These are phyloP conservation scores for Scaptodrosophila lebanonensis DNA, from an alignment of 1,140 invertebrate genomes.

Conservation along the genomic window DNA sequence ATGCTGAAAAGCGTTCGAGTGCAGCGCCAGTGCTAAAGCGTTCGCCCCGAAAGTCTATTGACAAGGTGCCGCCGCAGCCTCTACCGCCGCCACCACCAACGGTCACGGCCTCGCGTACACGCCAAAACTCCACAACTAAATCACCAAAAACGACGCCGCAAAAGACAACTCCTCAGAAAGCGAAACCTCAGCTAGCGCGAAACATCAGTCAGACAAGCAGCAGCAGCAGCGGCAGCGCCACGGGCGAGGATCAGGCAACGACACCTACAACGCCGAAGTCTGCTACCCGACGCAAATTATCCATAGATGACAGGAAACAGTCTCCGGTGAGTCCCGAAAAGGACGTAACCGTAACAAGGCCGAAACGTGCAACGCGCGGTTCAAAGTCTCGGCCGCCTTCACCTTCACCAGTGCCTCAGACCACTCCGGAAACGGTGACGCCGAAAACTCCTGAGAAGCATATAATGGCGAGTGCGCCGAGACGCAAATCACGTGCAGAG, in stretches of 20 bases:
- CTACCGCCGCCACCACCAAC: neutral
- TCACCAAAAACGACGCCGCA: conserved; percentile 60
- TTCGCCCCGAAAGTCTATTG: conserved; percentile 61
- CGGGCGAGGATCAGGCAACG: no score
- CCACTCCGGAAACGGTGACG: conserved; percentile 21
- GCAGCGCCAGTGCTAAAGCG: conserved; percentile 51
- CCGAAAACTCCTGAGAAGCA: conserved; percentile 1
- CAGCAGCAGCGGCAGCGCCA: conserved; percentile 9
- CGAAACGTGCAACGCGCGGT: conserved; percentile 55
- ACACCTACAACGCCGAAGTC: no score
- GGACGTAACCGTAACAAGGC: neutral
- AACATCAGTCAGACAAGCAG: conserved; percentile 10
- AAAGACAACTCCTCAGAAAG: conserved; percentile 31
- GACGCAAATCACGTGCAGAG: conserved; percentile 50
- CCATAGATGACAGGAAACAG: conserved; percentile 40
- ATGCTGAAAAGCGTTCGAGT: conserved; percentile 21
- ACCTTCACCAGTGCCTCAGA: conserved; percentile 16
- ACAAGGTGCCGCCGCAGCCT: conserved; percentile 35
- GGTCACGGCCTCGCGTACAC: conserved; percentile 30
- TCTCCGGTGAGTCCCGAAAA: conserved; percentile 11
- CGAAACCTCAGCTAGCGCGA: conserved; percentile 13
- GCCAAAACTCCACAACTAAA: conserved; percentile 62
- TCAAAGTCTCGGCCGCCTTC: conserved; percentile 60
- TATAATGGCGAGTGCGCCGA: neutral
- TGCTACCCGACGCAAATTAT: conserved; percentile 53